A percentile compares a stretch with the other conserved stretches of the same genome.
phyloP scores from a whole-genome alignment of 37 sponge, comb jelly and placozoan genomes.

The Halichondria panicea region DNA sequence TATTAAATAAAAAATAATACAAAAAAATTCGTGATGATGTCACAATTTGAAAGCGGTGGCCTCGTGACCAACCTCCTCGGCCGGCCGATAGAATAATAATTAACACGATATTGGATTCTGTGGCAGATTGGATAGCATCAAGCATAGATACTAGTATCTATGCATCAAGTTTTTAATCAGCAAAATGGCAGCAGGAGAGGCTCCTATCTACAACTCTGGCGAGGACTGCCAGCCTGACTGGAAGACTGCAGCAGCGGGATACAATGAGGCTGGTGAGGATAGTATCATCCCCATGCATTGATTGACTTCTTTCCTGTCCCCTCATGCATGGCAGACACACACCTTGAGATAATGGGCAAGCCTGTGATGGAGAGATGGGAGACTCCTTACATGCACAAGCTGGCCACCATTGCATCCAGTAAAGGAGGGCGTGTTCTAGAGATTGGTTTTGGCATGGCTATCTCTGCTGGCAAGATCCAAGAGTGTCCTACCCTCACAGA shows the following conservation, averaged over 20 bases:
- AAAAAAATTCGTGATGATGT: too few species aligned
- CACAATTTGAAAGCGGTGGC: too few species aligned
- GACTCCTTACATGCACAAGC: slow-evolving; percentile 73
- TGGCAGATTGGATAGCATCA: too few species aligned
- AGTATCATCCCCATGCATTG: neutral
- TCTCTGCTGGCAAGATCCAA: slow-evolving; percentile 49
- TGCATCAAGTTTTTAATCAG: too few species aligned
- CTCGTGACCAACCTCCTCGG: too few species aligned
- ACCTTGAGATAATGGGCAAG: slow-evolving; percentile 64
- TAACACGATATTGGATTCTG: too few species aligned
- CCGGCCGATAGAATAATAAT: too few species aligned
- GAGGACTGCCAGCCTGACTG: slow-evolving; percentile 51
- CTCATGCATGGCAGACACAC: slow-evolving; percentile 37
- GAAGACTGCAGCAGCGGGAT: slow-evolving; percentile 33
- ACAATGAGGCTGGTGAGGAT: slow-evolving; percentile 18
- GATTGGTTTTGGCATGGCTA: slow-evolving; percentile 67
- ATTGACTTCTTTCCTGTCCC: neutral
- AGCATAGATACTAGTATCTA: too few species aligned
- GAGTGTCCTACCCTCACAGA: slow-evolving; percentile 30
- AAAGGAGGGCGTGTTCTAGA: slow-evolving; percentile 65
- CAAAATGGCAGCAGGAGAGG: neutral
- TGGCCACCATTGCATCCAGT: slow-evolving; percentile 51
- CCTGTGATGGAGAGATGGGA: slow-evolving; percentile 81
- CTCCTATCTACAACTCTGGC: slow-evolving; percentile 21
- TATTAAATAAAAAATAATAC: too few species aligned